Evolutionary conservation across 2,113 vertebrate genomes (phyloP).

Genomic region (Psammodynastes pulverulentus): DNA sequence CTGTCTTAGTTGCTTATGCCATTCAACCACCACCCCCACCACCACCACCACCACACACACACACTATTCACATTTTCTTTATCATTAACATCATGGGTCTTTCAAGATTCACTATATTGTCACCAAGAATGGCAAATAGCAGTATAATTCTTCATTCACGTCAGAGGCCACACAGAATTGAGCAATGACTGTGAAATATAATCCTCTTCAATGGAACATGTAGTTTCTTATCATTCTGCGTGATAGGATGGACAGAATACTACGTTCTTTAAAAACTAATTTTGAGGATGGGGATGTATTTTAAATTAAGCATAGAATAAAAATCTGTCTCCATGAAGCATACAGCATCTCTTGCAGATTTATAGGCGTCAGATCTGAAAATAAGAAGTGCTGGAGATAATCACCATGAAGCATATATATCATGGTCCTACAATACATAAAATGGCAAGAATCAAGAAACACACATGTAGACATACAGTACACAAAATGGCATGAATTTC

Average conservation of each 20-base stretch:
- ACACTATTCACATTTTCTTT: background rate
- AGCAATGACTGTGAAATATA: background rate
- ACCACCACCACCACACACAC: background rate
- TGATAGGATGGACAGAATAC: background rate
- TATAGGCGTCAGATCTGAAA: background rate
- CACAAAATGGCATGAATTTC: background rate
- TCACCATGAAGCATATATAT: background rate
- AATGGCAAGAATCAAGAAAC: background rate
- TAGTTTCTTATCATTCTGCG: background rate
- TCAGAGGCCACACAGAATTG: background rate
- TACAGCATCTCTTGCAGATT: background rate
- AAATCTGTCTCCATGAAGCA: background rate
- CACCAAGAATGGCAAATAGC: background rate
- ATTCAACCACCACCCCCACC: background rate
- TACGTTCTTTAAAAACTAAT: background rate
- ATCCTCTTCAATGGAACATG: background rate
- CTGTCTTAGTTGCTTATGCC: background rate
- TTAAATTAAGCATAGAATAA: background rate
- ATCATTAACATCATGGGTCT: slow-evolving; percentile 5
- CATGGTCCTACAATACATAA: background rate
- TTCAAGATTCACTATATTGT: background rate
- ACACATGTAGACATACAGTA: background rate
- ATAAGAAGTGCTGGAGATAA: background rate
- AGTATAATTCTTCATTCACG: background rate
- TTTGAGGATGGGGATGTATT: background rate